phyloP scores from a whole-genome alignment of 2,113 vertebrate species.

The Eulacestoma nigropectus region DNA sequence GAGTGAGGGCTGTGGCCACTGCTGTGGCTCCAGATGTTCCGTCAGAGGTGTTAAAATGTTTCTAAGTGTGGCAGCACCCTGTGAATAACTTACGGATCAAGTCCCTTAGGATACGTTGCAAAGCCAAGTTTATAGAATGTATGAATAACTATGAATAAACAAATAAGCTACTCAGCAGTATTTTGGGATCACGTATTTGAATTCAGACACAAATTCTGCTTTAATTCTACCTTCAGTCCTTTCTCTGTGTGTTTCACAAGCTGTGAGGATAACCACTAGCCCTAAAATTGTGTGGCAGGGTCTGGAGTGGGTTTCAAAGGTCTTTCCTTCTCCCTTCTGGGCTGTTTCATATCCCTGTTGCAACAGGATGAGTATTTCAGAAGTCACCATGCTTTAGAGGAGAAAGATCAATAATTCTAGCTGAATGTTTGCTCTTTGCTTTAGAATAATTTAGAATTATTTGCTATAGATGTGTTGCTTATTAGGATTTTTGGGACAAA shows the following conservation, averaged over 20 bases:
- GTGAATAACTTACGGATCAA: not conserved
- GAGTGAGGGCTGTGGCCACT: not conserved
- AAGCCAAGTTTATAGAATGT: not conserved
- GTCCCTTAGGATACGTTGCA: not conserved
- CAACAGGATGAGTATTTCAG: not conserved
- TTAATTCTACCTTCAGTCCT: not conserved
- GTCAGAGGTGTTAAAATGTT: not conserved
- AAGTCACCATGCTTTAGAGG: not conserved
- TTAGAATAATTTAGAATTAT: not conserved
- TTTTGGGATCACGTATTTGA: not conserved
- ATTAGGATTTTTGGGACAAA: accelerated
- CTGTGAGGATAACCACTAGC: not conserved
- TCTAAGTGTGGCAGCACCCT: not conserved
- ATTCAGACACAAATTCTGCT: not conserved
- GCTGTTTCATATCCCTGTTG: not conserved
- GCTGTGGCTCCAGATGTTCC: not conserved
- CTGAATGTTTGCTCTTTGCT: not conserved
- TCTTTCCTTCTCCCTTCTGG: not conserved
- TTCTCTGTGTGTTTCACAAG: not conserved
- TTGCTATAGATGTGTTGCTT: not conserved
- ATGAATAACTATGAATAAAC: not conserved
- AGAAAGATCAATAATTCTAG: not conserved
- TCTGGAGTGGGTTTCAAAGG: not conserved
- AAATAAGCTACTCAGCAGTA: not conserved
- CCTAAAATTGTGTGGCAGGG: not conserved